A percentile compares a stretch with the other conserved stretches of the same genome.
Conservation (phyloP, 2,888 invertebrate species). For the Nephrotoma guestfalica region DNA sequence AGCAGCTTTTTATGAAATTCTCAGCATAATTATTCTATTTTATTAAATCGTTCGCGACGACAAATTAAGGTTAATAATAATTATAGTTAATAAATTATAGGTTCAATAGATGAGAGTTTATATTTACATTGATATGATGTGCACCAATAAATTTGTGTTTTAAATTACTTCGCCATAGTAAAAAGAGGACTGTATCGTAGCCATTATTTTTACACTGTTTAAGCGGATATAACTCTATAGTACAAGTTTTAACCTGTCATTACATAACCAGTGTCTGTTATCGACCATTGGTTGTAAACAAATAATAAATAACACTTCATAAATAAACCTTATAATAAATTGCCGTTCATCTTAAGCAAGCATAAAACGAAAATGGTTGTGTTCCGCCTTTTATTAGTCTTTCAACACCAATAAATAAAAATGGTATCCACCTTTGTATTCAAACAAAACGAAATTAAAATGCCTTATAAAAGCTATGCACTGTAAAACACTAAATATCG, state of each 20-base stretch:
- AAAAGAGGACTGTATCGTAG: not conserved
- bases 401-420: not conserved
- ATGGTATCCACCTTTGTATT: not conserved
- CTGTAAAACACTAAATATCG: not conserved
- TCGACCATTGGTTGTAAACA: not conserved
- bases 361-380: not conserved
- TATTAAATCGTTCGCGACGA: too few relatives aligned
- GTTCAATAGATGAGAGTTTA: too few relatives aligned
- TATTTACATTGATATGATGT: too few relatives aligned
- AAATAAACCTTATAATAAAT: not conserved
- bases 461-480: not conserved
- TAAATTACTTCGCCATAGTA: too few relatives aligned
- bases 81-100: too few relatives aligned
- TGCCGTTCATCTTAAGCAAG: not conserved
- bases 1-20: too few relatives aligned
- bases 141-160: too few relatives aligned
- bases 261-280: not conserved
- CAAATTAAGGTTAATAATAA: too few relatives aligned
- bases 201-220: not conserved
- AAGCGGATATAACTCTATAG: not conserved
- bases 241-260: not conserved
- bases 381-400: not conserved
- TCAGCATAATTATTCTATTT: too few relatives aligned
- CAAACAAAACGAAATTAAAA: not conserved
- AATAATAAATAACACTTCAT: not conserved